Conservation (phyloP, 1,140 invertebrate genomes). For the Oscheius sp. region DNA sequence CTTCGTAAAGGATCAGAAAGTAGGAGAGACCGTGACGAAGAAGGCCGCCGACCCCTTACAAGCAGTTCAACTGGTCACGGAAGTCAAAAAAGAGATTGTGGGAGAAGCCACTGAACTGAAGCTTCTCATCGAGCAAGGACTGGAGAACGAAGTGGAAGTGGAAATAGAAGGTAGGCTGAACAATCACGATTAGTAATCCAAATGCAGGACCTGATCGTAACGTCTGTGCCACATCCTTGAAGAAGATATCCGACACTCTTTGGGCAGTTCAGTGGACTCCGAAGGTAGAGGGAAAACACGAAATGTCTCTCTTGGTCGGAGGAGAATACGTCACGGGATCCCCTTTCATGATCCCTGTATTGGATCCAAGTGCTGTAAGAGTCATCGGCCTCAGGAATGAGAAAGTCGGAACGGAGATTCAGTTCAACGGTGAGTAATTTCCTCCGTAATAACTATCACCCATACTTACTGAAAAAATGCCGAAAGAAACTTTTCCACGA, state of each 20-base stretch:
- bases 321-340: slow-evolving; percentile 80
- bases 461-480: slow-evolving; percentile 20
- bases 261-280: slow-evolving; percentile 42
- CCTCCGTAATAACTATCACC: too few relatives aligned
- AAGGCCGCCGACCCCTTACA: slow-evolving; percentile 28
- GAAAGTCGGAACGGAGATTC: slow-evolving; percentile 54
- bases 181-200: neutral
- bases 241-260: slow-evolving; percentile 37
- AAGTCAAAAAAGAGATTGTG: slow-evolving; percentile 42
- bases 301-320: slow-evolving; percentile 76
- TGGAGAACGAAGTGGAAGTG: slow-evolving; percentile 42
- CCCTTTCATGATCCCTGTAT: slow-evolving; percentile 82
- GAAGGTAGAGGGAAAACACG: slow-evolving; percentile 71
- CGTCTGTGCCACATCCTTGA: slow-evolving; percentile 37
- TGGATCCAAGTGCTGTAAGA: slow-evolving; percentile 69
- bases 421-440: slow-evolving; percentile 53
- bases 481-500: neutral
- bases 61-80: slow-evolving; percentile 31
- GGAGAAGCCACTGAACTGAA: slow-evolving; percentile 48
- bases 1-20: slow-evolving; percentile 35
- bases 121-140: slow-evolving; percentile 41
- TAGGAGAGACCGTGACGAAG: slow-evolving; percentile 24
- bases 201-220: slow-evolving; percentile 46
- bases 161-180: slow-evolving; percentile 49
- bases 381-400: slow-evolving; percentile 54